phyloP scores from a whole-genome alignment of 2,888 invertebrate species.

The Taenaris catops region DNA sequence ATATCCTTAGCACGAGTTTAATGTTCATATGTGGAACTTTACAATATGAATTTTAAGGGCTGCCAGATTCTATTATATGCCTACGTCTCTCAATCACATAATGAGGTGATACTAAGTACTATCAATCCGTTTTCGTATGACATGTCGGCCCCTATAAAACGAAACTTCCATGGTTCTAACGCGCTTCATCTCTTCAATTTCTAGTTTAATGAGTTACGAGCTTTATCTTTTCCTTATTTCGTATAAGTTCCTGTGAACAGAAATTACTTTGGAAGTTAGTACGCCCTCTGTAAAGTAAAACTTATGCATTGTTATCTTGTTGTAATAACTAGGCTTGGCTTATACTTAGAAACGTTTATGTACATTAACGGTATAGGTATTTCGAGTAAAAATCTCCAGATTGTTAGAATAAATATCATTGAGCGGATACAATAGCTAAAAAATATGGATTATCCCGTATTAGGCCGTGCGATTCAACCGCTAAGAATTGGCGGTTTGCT shows the following conservation, averaged over 20 bases:
- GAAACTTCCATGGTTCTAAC: constrained; percentile 1
- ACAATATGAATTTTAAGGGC: neutral
- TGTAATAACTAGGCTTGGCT: constrained; percentile 8
- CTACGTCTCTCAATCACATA: too few relatives aligned
- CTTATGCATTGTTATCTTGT: constrained; percentile 16
- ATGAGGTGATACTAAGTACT: too few relatives aligned
- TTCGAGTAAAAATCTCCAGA: too few relatives aligned
- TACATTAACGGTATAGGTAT: neutral
- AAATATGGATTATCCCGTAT: too few relatives aligned
- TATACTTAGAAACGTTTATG: constrained; percentile 9
- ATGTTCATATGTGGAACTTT: too few relatives aligned
- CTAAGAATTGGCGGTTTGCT: too few relatives aligned
- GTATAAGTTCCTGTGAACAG: constrained; percentile 9
- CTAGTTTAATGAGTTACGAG: constrained; percentile 23
- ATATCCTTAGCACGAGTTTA: too few relatives aligned
- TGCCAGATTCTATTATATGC: too few relatives aligned
- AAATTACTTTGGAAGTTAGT: constrained; percentile 24
- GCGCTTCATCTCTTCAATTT: constrained; percentile 17
- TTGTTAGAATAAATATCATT: too few relatives aligned
- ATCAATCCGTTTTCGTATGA: too few relatives aligned
- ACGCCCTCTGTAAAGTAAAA: constrained; percentile 17
- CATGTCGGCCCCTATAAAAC: constrained; percentile 1
- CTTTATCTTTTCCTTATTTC: constrained; percentile 13
- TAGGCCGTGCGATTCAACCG: too few relatives aligned
- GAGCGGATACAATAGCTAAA: too few relatives aligned